Conservation (phyloP, 2,888 invertebrate species). For the Agrotis exclamationis region DNA sequence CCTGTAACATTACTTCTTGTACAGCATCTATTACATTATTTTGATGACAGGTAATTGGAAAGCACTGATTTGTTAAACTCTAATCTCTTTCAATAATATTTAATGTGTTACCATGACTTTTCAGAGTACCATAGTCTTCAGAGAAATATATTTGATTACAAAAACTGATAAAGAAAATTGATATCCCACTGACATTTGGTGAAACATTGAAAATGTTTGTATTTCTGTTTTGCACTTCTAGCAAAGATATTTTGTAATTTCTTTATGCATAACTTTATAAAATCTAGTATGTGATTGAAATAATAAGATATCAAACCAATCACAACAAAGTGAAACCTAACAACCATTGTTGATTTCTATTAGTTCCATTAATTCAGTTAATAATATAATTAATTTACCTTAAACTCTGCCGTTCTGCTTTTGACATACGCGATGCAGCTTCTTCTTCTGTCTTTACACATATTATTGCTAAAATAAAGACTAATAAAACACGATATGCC, state of each 20-base stretch:
- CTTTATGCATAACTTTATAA: constrained; percentile 1
- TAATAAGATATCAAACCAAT: constrained; percentile 7
- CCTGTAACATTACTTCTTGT: too few relatives aligned
- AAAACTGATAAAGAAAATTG: neutral
- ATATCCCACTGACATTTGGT: neutral
- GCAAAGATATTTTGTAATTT: neutral
- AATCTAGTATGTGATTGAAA: neutral
- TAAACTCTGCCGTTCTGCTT: constrained; percentile 92
- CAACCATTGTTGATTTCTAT: constrained; percentile 9
- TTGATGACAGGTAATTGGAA: too few relatives aligned
- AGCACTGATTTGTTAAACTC: too few relatives aligned
- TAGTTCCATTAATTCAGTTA: neutral
- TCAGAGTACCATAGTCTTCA: neutral
- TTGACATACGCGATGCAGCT: constrained; percentile 89
- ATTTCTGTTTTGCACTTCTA: neutral
- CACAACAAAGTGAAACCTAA: constrained; percentile 3
- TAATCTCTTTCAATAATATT: too few relatives aligned
- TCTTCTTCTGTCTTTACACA: constrained; percentile 86
- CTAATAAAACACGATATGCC: constrained; percentile 84
- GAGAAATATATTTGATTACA: constrained; percentile 7
- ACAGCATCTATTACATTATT: too few relatives aligned
- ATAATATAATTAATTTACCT: constrained; percentile 86
- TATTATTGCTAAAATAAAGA: constrained; percentile 85
- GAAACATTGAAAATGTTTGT: neutral
- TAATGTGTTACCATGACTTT: neutral